These are phyloP conservation scores for Elegia similella DNA, from an alignment of 2,888 invertebrate species.

Conservation along the genomic window DNA sequence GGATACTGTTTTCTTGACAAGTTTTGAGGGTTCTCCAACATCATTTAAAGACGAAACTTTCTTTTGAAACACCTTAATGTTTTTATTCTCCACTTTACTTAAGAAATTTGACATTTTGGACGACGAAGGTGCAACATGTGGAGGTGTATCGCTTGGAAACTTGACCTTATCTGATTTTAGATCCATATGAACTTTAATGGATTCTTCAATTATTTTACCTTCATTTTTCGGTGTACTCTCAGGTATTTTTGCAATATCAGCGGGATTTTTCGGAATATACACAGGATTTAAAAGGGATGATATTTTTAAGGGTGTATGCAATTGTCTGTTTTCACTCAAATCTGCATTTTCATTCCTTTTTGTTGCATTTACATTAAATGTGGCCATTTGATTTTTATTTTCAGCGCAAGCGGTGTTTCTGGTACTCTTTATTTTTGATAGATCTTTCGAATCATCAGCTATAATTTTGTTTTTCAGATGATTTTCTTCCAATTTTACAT, in stretches of 20 bases:
- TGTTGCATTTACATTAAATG: constrained; percentile 20
- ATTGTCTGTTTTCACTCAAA: constrained; percentile 28
- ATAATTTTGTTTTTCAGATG: neutral
- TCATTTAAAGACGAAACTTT: neutral
- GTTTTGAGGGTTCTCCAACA: neutral
- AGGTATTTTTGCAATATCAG: constrained; percentile 13
- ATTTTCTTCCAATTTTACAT: neutral
- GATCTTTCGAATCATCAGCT: neutral
- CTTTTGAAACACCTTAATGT: neutral
- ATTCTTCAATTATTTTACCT: neutral
- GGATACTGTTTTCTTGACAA: neutral
- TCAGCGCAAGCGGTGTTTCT: neutral
- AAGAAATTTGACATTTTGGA: neutral
- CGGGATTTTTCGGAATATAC: constrained; percentile 40
- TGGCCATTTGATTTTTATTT: neutral
- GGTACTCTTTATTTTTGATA: neutral
- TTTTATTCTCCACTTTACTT: neutral
- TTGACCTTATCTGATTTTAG: neutral
- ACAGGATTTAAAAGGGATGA: constrained; percentile 62
- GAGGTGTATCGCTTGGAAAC: neutral
- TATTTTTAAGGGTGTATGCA: constrained; percentile 60
- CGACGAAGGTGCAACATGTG: neutral
- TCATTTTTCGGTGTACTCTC: neutral
- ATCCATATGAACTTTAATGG: neutral
- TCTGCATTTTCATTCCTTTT: constrained; percentile 19